phyloP scores from a whole-genome alignment of 2,888 invertebrate species.

The Oscheius myriophilus region DNA sequence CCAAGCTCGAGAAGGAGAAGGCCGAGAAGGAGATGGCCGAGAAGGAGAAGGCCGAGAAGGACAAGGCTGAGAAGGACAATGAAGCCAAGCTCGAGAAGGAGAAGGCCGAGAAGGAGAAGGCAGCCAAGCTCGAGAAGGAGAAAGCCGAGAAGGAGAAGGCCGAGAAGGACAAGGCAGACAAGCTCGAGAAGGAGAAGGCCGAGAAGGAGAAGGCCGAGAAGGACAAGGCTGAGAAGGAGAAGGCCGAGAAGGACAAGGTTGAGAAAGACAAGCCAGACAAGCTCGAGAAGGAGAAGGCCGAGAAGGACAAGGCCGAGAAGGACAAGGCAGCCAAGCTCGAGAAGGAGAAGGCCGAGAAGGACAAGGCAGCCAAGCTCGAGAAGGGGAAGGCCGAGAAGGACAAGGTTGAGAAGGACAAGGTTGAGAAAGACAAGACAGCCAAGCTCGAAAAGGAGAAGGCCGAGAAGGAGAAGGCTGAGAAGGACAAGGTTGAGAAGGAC shows the following conservation, averaged over 20 bases:
- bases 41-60: too few relatives aligned
- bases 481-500: slow-evolving; percentile 15
- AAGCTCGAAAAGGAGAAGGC: slow-evolving; percentile 13
- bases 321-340: slow-evolving; percentile 5
- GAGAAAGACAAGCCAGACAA: slow-evolving; percentile 15
- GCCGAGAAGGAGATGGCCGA: too few relatives aligned
- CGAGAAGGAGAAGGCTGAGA: slow-evolving; percentile 18
- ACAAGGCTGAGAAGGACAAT: too few relatives aligned
- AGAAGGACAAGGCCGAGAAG: slow-evolving; percentile 20
- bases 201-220: slow-evolving; percentile 18
- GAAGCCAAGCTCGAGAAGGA: too few relatives aligned
- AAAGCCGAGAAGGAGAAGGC: too few relatives aligned
- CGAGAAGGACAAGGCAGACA: too few relatives aligned
- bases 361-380: slow-evolving; percentile 9
- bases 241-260: slow-evolving; percentile 17
- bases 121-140: too few relatives aligned
- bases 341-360: slow-evolving; percentile 17
- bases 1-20: too few relatives aligned
- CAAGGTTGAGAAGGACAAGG: slow-evolving; percentile 15
- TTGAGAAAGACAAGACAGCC: slow-evolving; percentile 14
- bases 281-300: background rate
- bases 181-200: slow-evolving; percentile 11
- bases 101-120: too few relatives aligned
- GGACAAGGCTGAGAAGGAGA: slow-evolving; percentile 6
- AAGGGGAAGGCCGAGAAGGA: slow-evolving; percentile 13